Base-by-base conservation (phyloP, 2,888 invertebrate genomes). In the Salticus scenicus region DNA sequence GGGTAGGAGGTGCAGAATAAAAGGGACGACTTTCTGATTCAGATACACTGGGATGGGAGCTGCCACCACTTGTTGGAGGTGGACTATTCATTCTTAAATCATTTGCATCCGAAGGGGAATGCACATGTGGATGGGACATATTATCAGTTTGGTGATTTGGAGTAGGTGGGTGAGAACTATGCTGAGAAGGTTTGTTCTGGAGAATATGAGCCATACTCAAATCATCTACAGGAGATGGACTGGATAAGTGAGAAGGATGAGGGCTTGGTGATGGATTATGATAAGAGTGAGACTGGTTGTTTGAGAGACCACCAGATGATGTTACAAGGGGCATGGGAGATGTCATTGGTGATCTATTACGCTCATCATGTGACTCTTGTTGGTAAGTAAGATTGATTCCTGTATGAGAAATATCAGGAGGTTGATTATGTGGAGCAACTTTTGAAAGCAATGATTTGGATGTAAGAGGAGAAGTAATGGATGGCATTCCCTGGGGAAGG, bases 1-100 rank as follows among this genome's bases (percentile, higher is more conserved):
- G 87, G 20, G 87, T 87, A 0, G 87, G 81, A 20, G 87, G 87
- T 17, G 87, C 87, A 47, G 87, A 87, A 47, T 87, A 85, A 70
- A 87, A 87, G 20, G 87, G 85, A 14, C 87, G 75, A 41, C 70
- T 47, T 70, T 87, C 87, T 1, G 80, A 41, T 64, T 85, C 84
- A 0, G 84, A 72, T 12, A 28, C n/a, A 33, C 37, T 64, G 7
- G 76, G 33, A 4, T 69, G 78, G 30, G 70, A 73, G 1, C 64
- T 47, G 28, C 67, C 57, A 28, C 64, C 69, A 10, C 47, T 33
- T 27, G 51, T 30, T 17, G 87, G 79, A 12, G 87, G 75, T 17
- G 83, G 79, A 31, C 74, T 83, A 5, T 66, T 75, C 47, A 81
- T 86, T 0, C 79, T 74, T n/a, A 64, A 42, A 24, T 79, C 75